Percentiles rank a stretch among this genome's conserved stretches.
phyloP scores from a whole-genome alignment of 2,888 invertebrate genomes.

The Homarus gammarus region DNA sequence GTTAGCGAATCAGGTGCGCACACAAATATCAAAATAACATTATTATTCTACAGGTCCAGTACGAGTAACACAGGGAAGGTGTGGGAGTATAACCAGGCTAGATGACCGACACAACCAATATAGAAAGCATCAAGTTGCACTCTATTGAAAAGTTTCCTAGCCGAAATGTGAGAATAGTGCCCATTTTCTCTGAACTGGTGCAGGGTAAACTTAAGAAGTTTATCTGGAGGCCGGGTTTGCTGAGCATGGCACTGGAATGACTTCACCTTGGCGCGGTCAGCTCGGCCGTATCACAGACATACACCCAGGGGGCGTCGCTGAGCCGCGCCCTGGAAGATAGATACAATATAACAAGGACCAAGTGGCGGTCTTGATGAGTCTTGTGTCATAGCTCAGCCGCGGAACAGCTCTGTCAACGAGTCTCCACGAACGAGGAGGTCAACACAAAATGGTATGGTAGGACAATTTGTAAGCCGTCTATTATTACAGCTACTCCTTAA shows the following conservation, averaged over 20 bases:
- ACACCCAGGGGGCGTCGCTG: conserved; percentile 67
- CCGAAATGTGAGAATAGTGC: conserved; percentile 17
- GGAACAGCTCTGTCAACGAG: conserved; percentile 4
- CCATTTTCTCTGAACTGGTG: conserved; percentile 46
- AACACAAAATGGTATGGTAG: conserved; percentile 34
- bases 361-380: conserved; percentile 26
- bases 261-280: conserved; percentile 66
- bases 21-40: conserved; percentile 71
- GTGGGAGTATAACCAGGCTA: conserved; percentile 49
- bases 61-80: conserved; percentile 64
- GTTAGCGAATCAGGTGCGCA: conserved; percentile 65
- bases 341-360: conserved; percentile 28
- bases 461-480: conserved; percentile 65
- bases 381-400: conserved; percentile 57
- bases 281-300: conserved; percentile 69
- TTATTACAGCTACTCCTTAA: conserved; percentile 59
- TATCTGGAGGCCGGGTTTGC: conserved; percentile 12
- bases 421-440: conserved; percentile 24
- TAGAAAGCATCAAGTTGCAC: conserved; percentile 36
- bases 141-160: conserved; percentile 14
- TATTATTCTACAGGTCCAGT: conserved; percentile 62
- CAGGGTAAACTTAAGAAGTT: conserved; percentile 19
- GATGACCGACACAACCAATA: conserved; percentile 50
- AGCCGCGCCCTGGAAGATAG: conserved; percentile 62
- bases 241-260: conserved; percentile 69